Percentiles rank a stretch among this genome's conserved stretches.
Conservation (phyloP, 2,797 vertebrate species). For the Otolemur crassicaudatus region DNA sequence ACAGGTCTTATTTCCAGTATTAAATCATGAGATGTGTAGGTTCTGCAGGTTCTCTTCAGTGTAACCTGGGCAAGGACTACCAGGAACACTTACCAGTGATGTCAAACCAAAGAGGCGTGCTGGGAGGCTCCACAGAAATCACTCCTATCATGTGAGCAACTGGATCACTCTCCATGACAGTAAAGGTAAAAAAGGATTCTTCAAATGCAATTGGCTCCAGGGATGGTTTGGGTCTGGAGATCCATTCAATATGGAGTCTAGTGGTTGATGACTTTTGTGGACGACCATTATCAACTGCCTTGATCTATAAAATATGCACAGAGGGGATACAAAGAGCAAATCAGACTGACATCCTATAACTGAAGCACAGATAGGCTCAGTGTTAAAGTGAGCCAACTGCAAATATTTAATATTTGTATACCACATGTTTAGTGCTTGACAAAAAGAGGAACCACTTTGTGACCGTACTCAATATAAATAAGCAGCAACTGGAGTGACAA, state of each 20-base stretch:
- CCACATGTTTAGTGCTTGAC: not conserved
- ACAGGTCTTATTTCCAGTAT: not conserved
- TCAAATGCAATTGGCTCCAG: constrained; percentile 93
- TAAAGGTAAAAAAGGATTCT: constrained; percentile 94
- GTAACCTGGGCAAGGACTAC: not conserved
- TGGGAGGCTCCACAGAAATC: constrained; percentile 93
- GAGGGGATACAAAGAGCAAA: not conserved
- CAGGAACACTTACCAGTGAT: constrained; percentile 93
- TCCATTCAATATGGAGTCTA: constrained; percentile 98
- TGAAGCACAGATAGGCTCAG: not conserved
- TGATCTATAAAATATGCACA: constrained; percentile 91
- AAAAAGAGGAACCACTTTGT: constrained; percentile 27
- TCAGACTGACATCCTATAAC: not conserved
- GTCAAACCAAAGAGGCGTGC: constrained; percentile 96
- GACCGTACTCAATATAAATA: not conserved
- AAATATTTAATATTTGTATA: not conserved
- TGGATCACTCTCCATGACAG: constrained; percentile 98
- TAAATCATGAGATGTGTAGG: not conserved
- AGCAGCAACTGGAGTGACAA: not conserved
- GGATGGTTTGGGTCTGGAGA: constrained; percentile 92
- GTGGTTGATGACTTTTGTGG: constrained; percentile 97
- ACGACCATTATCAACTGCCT: constrained; percentile 98
- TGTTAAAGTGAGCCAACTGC: not conserved
- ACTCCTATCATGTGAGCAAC: constrained; percentile 99
- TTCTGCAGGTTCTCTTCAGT: not conserved